These are phyloP conservation scores for Poecilus cupreus DNA, from an alignment of 2,888 invertebrate species.

Conservation along the genomic window DNA sequence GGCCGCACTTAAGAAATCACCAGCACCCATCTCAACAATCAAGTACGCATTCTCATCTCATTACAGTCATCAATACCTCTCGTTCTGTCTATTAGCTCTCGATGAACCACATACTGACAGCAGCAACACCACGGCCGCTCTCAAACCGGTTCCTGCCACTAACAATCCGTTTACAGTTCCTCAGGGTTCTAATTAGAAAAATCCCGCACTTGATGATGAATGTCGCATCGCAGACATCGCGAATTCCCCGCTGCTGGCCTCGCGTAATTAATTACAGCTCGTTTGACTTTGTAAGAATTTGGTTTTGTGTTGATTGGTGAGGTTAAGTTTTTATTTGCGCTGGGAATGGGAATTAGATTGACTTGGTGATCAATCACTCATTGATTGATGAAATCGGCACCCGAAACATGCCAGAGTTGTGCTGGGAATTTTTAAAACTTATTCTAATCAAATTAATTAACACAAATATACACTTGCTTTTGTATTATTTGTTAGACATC, in stretches of 20 bases:
- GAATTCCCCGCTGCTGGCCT: background rate
- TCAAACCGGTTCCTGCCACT: background rate
- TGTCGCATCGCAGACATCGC: constrained; percentile 14
- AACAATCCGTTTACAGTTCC: background rate
- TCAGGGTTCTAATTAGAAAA: constrained; percentile 14
- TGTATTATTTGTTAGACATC: too few species aligned
- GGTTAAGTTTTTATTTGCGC: background rate
- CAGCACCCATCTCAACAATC: constrained; percentile 3
- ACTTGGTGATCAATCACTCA: background rate
- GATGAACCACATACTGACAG: constrained; percentile 31
- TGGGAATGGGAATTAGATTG: background rate
- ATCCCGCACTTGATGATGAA: constrained; percentile 8
- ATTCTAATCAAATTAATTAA: background rate
- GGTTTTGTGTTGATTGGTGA: background rate
- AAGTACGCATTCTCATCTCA: background rate
- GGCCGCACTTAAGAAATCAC: background rate
- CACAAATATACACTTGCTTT: background rate
- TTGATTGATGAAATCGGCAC: background rate
- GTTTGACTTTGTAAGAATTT: constrained; percentile 20
- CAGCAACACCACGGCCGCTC: background rate
- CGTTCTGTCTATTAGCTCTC: constrained; percentile 13
- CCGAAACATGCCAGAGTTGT: background rate
- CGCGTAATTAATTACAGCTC: constrained; percentile 16
- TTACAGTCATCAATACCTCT: constrained; percentile 11
- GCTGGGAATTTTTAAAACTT: background rate